These are phyloP conservation scores for Rhinoraja longicauda DNA, from an alignment of 2,797 vertebrate species.

Conservation along the genomic window DNA sequence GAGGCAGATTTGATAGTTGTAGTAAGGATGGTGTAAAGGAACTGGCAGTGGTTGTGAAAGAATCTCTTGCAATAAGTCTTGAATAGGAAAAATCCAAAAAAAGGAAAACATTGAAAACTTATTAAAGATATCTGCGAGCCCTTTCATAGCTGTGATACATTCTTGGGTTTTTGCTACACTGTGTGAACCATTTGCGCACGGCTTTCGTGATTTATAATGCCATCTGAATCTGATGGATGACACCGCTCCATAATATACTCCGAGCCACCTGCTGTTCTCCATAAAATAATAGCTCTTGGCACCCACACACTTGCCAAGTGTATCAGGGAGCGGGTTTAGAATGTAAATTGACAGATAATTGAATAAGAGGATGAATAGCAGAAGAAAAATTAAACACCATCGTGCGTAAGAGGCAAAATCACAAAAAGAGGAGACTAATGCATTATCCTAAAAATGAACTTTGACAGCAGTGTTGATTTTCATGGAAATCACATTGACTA, in stretches of 20 bases:
- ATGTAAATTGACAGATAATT: slow-evolving; percentile 9
- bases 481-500: background rate
- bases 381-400: background rate
- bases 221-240: background rate
- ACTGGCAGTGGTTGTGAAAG: background rate
- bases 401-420: background rate
- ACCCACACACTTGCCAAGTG: background rate
- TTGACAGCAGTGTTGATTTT: background rate
- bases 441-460: background rate
- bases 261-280: slow-evolving; percentile 15
- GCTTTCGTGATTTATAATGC: background rate
- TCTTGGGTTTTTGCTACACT: background rate
- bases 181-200: background rate
- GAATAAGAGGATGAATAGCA: background rate
- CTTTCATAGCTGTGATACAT: background rate
- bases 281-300: slow-evolving; percentile 11
- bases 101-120: background rate
- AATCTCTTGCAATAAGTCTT: background rate
- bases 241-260: slow-evolving; percentile 14
- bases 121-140: background rate
- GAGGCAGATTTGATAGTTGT: background rate
- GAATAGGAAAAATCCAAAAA: background rate
- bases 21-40: background rate
- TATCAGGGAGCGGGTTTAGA: background rate
- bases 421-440: background rate